Conservation (phyloP, 2,888 invertebrate genomes). For the Bibio marci region DNA sequence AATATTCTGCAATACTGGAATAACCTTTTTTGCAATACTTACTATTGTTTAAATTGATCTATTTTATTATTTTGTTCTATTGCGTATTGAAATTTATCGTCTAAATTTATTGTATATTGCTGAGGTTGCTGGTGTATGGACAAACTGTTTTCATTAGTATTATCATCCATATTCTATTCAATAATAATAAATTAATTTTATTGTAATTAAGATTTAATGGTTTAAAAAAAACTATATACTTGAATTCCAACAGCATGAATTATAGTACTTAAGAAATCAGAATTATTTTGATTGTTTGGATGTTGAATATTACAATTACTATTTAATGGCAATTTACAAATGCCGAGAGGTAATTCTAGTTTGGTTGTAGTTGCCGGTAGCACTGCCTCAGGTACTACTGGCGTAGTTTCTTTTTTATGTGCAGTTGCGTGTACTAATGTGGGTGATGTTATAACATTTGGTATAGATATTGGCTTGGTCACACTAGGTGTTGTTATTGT, state of each 20-base stretch:
- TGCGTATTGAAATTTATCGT: no score
- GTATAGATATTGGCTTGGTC: background rate
- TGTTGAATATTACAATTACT: background rate
- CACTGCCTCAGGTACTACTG: conserved; percentile 6
- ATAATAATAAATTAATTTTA: background rate
- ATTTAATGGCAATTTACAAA: no score
- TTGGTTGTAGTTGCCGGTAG: conserved; percentile 1
- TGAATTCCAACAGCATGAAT: conserved; percentile 28
- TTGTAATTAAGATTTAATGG: no score
- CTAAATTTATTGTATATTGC: conserved; percentile 28
- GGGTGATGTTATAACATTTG: conserved; percentile 3
- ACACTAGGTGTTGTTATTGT: conserved; percentile 3
- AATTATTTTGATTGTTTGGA: conserved; percentile 11
- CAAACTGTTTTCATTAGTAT: conserved; percentile 11
- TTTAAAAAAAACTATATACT: conserved; percentile 11
- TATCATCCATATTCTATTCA: conserved; percentile 17
- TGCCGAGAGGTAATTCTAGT: background rate
- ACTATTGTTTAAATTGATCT: no score
- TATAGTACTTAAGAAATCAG: conserved; percentile 25
- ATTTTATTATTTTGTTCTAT: no score
- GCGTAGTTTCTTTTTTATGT: no score
- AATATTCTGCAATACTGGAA: conserved; percentile 16
- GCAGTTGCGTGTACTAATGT: no score
- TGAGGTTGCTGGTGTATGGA: conserved; percentile 11
- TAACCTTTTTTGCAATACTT: no score